A percentile compares a stretch with the other conserved stretches of the same genome.
phyloP scores from a whole-genome alignment of 2,797 vertebrate species.

The Podarcis lilfordi region DNA sequence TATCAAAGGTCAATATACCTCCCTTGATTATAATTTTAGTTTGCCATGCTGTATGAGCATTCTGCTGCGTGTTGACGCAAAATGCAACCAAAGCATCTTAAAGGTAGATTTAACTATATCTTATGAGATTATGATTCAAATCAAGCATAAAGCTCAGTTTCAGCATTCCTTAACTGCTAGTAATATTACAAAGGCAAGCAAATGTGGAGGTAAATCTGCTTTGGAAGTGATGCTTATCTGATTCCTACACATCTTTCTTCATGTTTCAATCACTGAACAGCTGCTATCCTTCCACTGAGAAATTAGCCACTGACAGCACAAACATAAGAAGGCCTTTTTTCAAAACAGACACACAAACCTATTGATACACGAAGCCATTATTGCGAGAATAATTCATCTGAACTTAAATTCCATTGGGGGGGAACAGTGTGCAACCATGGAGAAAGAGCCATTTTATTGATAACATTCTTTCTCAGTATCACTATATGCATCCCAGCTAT shows the following conservation, averaged over 20 bases:
- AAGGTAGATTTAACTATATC: constrained; percentile 64
- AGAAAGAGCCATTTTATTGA: constrained; percentile 32
- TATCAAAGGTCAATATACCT: constrained; percentile 40
- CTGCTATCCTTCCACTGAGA: constrained; percentile 64
- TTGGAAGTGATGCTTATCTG: constrained; percentile 75
- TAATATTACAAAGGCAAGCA: constrained; percentile 70
- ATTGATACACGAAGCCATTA: constrained; percentile 51
- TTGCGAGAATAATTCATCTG: constrained; percentile 50
- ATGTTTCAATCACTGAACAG: constrained; percentile 78
- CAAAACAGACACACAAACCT: constrained; percentile 26
- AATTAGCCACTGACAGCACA: constrained; percentile 34
- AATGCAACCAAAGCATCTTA: constrained; percentile 64
- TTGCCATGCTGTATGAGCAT: background rate
- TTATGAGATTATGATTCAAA: constrained; percentile 72
- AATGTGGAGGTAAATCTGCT: constrained; percentile 73
- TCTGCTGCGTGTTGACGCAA: constrained; percentile 35
- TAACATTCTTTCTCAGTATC: constrained; percentile 32
- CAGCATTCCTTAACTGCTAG: constrained; percentile 71
- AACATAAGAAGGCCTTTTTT: constrained; percentile 30
- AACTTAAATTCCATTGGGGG: constrained; percentile 37
- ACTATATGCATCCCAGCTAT: constrained; percentile 11
- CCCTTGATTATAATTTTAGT: constrained; percentile 38
- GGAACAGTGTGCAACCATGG: constrained; percentile 26
- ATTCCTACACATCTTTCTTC: constrained; percentile 78
- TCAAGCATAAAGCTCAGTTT: constrained; percentile 71